Percentiles rank a stretch among this genome's conserved stretches.
Conservation (phyloP, 2,797 vertebrate genomes). For the Lepus oiostolus region DNA sequence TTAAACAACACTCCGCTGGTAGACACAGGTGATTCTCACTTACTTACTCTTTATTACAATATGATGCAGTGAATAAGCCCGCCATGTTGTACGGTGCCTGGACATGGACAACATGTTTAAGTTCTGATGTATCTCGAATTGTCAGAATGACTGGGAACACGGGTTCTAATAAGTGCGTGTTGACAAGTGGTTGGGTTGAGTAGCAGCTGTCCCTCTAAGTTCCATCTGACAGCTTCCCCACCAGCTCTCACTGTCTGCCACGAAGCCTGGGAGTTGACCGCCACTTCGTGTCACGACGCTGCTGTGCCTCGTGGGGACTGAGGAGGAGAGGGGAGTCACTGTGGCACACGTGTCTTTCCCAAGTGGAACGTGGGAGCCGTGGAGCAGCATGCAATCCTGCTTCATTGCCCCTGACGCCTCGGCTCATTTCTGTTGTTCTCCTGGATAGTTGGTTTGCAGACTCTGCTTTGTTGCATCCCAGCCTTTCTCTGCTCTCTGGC, state of each 20-base stretch:
- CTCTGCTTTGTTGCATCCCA: neutral
- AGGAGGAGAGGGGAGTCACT: neutral
- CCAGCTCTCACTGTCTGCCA: fast-evolving
- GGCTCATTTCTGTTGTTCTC: neutral
- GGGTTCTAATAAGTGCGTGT: neutral
- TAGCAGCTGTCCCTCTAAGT: neutral
- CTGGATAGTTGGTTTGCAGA: neutral
- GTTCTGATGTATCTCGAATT: neutral
- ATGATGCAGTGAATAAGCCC: neutral
- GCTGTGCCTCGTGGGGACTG: neutral
- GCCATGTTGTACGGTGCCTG: neutral
- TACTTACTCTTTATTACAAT: neutral
- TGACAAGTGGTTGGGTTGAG: neutral
- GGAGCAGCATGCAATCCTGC: neutral
- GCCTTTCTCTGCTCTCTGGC: neutral
- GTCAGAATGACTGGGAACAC: neutral
- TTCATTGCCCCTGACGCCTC: neutral
- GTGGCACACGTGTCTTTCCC: neutral
- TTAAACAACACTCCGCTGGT: neutral
- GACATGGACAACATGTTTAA: neutral
- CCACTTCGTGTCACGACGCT: fast-evolving
- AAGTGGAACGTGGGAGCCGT: neutral
- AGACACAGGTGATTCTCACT: neutral
- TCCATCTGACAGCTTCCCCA: fast-evolving
- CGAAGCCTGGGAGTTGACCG: neutral